These are phyloP conservation scores for Yoshiicerus persimilis DNA, from an alignment of 1,140 invertebrate genomes.

Conservation along the genomic window DNA sequence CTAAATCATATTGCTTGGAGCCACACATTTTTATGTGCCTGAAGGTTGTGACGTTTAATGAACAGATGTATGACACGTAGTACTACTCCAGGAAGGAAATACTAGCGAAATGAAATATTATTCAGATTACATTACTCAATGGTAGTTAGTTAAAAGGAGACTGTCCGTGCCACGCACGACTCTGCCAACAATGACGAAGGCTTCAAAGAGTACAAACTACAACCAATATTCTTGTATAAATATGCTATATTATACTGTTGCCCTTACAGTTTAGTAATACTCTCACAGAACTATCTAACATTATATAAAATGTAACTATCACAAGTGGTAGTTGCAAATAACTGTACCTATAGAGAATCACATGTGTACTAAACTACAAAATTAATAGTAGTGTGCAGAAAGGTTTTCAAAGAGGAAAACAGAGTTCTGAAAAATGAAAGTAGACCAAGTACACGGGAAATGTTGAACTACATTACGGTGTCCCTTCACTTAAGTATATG, in stretches of 20 bases:
- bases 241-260: neutral
- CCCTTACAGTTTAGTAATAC: neutral
- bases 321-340: too few species aligned
- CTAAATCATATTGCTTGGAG: too few species aligned
- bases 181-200: neutral
- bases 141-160: neutral
- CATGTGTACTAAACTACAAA: neutral
- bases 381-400: neutral
- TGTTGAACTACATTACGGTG: too few species aligned
- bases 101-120: neutral
- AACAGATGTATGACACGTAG: neutral
- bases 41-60: too few species aligned
- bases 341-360: too few species aligned
- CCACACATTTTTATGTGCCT: too few species aligned
- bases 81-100: neutral
- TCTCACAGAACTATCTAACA: neutral
- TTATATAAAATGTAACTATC: too few species aligned
- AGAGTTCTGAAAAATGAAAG: neutral
- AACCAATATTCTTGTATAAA: neutral
- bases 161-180: neutral
- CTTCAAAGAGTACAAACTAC: neutral
- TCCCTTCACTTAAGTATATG: too few species aligned
- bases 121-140: neutral
- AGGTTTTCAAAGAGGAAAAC: neutral
- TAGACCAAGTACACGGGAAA: too few species aligned